Percentiles rank a stretch among this genome's conserved stretches.
phyloP scores from a whole-genome alignment of 1,140 invertebrate genomes.

The Pseudomyrmex sp. region DNA sequence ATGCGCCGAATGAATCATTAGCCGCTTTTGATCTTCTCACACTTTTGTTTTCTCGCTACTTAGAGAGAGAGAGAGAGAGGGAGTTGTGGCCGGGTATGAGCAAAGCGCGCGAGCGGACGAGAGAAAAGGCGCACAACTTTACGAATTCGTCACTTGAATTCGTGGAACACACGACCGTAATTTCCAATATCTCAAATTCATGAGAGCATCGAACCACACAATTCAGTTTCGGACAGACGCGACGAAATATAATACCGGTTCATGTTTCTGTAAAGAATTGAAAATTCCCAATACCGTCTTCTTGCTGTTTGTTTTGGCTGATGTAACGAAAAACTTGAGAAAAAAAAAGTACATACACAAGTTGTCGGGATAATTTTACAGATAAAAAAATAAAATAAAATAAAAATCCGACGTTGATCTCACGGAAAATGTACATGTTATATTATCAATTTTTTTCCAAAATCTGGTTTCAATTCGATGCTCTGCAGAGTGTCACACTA shows the following conservation, averaged over 20 bases:
- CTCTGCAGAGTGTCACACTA: slow-evolving; percentile 43
- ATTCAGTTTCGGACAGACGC: neutral
- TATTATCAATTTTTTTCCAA: slow-evolving; percentile 5
- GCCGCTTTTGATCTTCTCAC: slow-evolving; percentile 64
- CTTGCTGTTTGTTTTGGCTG: neutral
- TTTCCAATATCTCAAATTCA: neutral
- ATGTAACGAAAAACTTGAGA: neutral
- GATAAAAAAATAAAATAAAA: neutral
- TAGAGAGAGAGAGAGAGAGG: slow-evolving; percentile 50
- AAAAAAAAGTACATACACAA: neutral
- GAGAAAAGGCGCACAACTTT: slow-evolving; percentile 69
- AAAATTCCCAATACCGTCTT: too few relatives aligned
- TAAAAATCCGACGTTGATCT: neutral
- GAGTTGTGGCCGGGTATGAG: neutral
- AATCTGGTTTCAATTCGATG: slow-evolving; percentile 34
- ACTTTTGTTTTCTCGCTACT: slow-evolving; percentile 72
- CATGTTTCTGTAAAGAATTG: too few relatives aligned
- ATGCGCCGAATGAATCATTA: slow-evolving; percentile 84
- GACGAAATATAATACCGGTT: neutral
- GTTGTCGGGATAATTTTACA: neutral
- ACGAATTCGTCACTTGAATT: slow-evolving; percentile 41
- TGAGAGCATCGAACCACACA: slow-evolving; percentile 26
- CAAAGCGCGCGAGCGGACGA: slow-evolving; percentile 35
- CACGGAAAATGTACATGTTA: neutral
- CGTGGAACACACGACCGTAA: slow-evolving; percentile 9